Base-by-base conservation (phyloP, 2,797 vertebrate genomes). In the Coilia nasus region DNA sequence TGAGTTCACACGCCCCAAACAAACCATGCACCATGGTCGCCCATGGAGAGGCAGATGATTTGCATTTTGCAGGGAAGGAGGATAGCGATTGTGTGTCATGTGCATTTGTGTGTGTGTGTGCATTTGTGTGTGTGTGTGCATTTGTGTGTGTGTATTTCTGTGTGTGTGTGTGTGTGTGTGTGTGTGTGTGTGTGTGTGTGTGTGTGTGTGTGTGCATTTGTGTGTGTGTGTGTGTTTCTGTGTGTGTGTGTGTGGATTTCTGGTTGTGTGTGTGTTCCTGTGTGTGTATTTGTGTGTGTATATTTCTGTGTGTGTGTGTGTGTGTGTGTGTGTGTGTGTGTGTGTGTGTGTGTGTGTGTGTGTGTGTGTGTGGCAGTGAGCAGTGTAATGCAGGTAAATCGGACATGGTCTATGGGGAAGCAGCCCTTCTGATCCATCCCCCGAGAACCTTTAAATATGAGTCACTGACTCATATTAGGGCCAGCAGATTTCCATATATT, bases 401-500 rank as follows among this genome's bases (percentile, higher is more conserved):
- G 64, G 64, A 71, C 64, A 71, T 25, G 14, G 64, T 71, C 64
- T 25, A 71, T 25, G 15, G 64, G 23, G 28, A 31, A 31, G 28
- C 2, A 3, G 23, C n/a, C 64, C 28, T 10, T 35, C 64, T 28
- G 64, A 31, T 71, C 28, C 12, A 47, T 11, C 28, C 64, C 64
- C 64, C 28, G 64, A 31, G 28, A 71, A 71, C 64, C 25, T 71
- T 71, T 71, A 71, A 71, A 71, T 71, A 71, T 71, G 25, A 71
- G 12, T 25, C 64, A 71, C 64, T 71, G 10, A 71, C 64, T 71
- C 28, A 35, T 71, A 71, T 71, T 35, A 71, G 64, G 64, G 64
- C 64, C 19, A 47, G 59, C 64, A 31, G 4, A 71, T 71, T 71
- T 71, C 64, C 64, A 71, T 71, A 71, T 35, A 71, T 28, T 71